Evolutionary conservation across 2,888 invertebrate genomes (phyloP).

Genomic region (Schizaphis graminum): DNA sequence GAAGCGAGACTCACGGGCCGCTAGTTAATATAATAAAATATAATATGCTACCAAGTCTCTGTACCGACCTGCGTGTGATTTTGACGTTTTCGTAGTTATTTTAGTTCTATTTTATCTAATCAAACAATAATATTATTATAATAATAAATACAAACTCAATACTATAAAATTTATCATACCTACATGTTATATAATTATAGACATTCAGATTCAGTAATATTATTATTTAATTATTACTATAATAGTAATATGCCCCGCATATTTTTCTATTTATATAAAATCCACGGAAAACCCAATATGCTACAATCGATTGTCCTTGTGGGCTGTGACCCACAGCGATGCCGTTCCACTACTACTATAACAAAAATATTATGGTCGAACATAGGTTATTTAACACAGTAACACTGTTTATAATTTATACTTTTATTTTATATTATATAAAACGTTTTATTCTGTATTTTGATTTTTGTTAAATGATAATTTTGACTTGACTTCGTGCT

Average conservation of each 20-base stretch:
- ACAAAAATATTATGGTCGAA: background rate
- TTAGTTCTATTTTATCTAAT: background rate
- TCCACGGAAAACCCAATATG: background rate
- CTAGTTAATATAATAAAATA: too few relatives aligned
- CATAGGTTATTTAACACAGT: background rate
- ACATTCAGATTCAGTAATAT: background rate
- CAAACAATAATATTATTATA: background rate
- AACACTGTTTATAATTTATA: background rate
- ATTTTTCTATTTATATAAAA: background rate
- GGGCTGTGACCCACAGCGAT: background rate
- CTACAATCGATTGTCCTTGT: background rate
- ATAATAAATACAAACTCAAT: background rate
- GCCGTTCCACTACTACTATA: background rate
- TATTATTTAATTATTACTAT: too few relatives aligned
- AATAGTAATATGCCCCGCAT: too few relatives aligned
- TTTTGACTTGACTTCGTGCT: background rate
- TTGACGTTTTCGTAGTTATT: background rate
- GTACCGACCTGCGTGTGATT: background rate
- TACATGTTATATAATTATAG: background rate
- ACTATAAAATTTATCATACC: background rate
- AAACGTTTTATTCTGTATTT: background rate
- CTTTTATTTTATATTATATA: background rate
- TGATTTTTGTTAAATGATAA: background rate
- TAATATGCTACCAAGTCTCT: background rate
- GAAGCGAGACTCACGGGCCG: too few relatives aligned